phyloP scores from a whole-genome alignment of 1,140 invertebrate species.

The Bombus superbus region DNA sequence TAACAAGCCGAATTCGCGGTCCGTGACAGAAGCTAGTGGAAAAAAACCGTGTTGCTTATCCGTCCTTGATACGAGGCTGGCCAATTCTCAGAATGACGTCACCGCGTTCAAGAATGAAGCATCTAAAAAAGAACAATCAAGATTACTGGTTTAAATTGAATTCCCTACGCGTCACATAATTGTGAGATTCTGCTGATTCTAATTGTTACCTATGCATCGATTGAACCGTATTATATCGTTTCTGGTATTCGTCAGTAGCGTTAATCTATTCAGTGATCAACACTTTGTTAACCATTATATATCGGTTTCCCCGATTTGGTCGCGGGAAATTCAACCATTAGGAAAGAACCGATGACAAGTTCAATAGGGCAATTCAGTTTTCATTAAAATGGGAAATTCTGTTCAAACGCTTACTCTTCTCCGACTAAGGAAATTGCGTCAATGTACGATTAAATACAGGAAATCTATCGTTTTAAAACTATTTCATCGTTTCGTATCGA shows the following conservation, averaged over 20 bases:
- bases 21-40: constrained; percentile 10
- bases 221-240: background rate
- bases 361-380: background rate
- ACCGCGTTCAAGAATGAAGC: background rate
- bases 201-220: background rate
- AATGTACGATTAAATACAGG: too few species aligned
- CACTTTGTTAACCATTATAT: background rate
- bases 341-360: background rate
- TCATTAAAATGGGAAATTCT: background rate
- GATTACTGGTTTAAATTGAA: background rate
- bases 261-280: background rate
- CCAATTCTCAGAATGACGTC: constrained; percentile 31
- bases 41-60: constrained; percentile 38
- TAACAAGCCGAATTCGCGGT: background rate
- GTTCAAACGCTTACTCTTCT: too few species aligned
- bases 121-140: background rate
- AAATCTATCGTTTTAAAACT: too few species aligned
- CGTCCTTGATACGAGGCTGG: constrained; percentile 28
- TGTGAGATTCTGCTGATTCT: background rate
- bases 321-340: background rate
- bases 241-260: background rate
- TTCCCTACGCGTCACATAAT: background rate
- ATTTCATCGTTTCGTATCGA: background rate
- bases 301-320: background rate
- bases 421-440: too few species aligned